A percentile compares a stretch with the other conserved stretches of the same genome.
Conservation (phyloP, 53 echinoderm and acorn worm genomes). For the Holothuria leucospilota region DNA sequence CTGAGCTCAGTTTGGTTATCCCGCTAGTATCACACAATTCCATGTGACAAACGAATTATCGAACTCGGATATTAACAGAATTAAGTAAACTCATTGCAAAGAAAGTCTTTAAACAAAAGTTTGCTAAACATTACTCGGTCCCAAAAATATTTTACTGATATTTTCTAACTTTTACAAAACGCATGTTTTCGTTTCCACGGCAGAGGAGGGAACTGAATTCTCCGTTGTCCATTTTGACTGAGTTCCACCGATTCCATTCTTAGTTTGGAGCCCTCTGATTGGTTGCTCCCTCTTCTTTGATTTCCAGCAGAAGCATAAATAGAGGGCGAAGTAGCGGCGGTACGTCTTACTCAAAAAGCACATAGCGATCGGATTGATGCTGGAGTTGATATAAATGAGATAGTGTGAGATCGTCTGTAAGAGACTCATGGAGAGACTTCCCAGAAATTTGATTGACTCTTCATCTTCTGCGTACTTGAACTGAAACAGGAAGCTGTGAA, state of each 20-base stretch:
- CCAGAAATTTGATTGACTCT: conserved; percentile 36
- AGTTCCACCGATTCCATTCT: conserved; percentile 15
- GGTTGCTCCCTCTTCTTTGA: not conserved
- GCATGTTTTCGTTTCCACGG: conserved; percentile 34
- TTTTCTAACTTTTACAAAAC: conserved; percentile 26
- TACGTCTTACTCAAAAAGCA: conserved; percentile 96
- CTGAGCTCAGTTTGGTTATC: too few relatives aligned
- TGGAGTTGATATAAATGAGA: conserved; percentile 83
- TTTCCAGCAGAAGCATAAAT: conserved; percentile 74
- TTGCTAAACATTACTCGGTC: too few relatives aligned
- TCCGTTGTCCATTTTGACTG: conserved; percentile 37
- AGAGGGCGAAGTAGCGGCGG: conserved; percentile 79
- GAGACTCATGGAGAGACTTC: conserved; percentile 58
- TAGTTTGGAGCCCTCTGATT: not conserved
- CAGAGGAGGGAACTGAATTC: not conserved
- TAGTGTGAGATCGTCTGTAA: conserved; percentile 60
- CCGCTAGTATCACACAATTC: too few relatives aligned
- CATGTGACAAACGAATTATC: too few relatives aligned
- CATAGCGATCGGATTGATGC: conserved; percentile 91
- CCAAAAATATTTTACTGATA: too few relatives aligned
- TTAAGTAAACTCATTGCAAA: too few relatives aligned
- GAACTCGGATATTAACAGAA: too few relatives aligned
- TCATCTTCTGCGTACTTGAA: conserved; percentile 69
- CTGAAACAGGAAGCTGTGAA: conserved; percentile 37
- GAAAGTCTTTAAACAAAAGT: too few relatives aligned